Evolutionary conservation across 2,797 vertebrate genomes (phyloP).

Genomic region (Stomatorhinus walkeri): DNA sequence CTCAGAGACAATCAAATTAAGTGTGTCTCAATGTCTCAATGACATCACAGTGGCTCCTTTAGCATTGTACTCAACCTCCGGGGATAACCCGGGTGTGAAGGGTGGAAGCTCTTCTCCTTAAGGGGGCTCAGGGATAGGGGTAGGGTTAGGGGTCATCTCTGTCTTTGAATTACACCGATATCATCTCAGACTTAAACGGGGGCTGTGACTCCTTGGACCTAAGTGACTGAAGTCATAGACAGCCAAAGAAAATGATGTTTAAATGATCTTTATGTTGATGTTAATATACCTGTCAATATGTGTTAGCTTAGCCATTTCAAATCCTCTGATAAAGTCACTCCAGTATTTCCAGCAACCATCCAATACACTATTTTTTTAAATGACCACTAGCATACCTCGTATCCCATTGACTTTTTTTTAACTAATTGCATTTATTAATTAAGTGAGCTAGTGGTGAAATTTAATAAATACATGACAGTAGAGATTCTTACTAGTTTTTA

Average conservation of each 20-base stretch:
- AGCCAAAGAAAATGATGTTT: not conserved
- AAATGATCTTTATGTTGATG: not conserved
- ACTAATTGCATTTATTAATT: too few species aligned
- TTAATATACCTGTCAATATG: not conserved
- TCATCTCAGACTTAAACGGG: constrained; percentile 36
- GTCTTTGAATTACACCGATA: constrained; percentile 40
- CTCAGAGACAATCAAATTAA: not conserved
- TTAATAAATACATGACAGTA: not conserved
- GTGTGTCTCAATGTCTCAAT: not conserved
- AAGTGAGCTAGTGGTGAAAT: not conserved
- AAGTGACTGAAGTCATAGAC: not conserved
- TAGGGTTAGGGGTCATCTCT: not conserved
- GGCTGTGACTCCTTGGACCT: constrained; percentile 34
- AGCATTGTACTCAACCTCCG: not conserved
- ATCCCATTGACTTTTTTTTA: not conserved
- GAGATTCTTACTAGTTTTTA: not conserved
- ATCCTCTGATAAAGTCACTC: not conserved
- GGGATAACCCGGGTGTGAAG: not conserved
- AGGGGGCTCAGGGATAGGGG: not conserved
- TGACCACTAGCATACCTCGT: too few species aligned
- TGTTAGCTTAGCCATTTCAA: not conserved
- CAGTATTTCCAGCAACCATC: not conserved
- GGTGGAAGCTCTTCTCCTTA: not conserved
- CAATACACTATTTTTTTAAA: not conserved
- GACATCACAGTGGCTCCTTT: not conserved